phyloP scores from a whole-genome alignment of 2,113 vertebrate species.

The Petroica traversi region DNA sequence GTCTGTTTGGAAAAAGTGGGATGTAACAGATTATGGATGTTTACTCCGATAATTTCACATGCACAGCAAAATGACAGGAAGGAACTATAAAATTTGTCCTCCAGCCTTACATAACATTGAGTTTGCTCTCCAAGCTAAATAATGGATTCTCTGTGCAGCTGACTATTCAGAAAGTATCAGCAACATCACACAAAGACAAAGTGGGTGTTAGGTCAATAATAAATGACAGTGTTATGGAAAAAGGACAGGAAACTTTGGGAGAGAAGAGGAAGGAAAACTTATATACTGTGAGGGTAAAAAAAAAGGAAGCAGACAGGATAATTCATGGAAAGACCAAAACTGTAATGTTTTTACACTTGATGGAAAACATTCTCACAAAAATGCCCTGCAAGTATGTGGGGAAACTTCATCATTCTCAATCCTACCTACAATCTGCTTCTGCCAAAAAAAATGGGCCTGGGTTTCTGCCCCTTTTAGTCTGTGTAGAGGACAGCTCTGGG shows the following conservation, averaged over 20 bases:
- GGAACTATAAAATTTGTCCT: slow-evolving; percentile 2
- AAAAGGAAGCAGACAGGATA: slow-evolving; percentile 14
- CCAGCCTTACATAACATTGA: neutral
- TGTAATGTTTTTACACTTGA: neutral
- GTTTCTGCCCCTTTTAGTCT: neutral
- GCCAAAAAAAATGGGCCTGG: neutral
- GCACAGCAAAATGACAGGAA: slow-evolving; percentile 8
- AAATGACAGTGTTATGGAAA: neutral
- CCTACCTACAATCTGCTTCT: neutral
- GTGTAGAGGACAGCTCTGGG: neutral
- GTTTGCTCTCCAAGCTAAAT: slow-evolving; percentile 11
- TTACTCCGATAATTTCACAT: neutral
- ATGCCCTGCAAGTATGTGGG: neutral
- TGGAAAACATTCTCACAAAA: neutral
- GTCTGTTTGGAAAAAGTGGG: neutral
- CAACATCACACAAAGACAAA: neutral
- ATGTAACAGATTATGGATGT: neutral
- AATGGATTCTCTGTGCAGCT: neutral
- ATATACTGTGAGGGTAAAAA: neutral
- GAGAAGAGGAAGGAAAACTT: slow-evolving; percentile 14
- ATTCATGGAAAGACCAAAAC: slow-evolving; percentile 2
- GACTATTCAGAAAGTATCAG: slow-evolving; percentile 2
- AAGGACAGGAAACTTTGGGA: neutral
- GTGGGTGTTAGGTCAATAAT: neutral
- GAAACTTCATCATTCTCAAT: neutral